Evolutionary conservation across 2,797 vertebrate species (phyloP).

Genomic region (Threskiornis aethiopicus): DNA sequence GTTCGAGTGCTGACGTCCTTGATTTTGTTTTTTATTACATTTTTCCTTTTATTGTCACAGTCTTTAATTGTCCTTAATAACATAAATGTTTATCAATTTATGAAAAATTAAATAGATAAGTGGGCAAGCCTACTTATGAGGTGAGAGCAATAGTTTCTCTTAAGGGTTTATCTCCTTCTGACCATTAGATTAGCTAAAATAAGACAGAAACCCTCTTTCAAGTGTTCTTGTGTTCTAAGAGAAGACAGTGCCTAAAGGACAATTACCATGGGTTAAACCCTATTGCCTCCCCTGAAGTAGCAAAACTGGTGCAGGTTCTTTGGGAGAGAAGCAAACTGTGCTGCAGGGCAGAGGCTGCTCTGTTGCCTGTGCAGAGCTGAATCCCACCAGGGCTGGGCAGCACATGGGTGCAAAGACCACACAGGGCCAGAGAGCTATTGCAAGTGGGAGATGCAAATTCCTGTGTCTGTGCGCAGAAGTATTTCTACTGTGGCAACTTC

Average conservation of each 20-base stretch:
- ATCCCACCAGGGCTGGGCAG: not conserved
- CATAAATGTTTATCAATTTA: not conserved
- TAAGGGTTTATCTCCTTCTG: not conserved
- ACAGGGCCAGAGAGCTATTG: not conserved
- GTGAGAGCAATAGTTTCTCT: not conserved
- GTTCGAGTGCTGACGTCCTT: not conserved
- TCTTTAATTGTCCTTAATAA: not conserved
- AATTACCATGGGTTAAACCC: not conserved
- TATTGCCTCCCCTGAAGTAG: not conserved
- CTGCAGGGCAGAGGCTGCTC: not conserved
- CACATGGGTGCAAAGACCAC: rapidly evolving
- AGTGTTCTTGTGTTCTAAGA: not conserved
- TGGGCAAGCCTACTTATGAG: not conserved
- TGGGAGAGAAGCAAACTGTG: not conserved
- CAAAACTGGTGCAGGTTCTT: not conserved
- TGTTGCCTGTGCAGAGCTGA: not conserved
- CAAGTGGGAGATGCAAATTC: not conserved
- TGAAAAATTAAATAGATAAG: not conserved
- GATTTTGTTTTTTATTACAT: not conserved
- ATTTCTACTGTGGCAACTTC: not conserved
- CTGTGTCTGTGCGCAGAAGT: not conserved
- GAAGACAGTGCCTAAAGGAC: not conserved
- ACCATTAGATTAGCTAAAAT: not conserved
- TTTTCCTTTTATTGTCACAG: not conserved
- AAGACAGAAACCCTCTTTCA: not conserved